Percentiles rank a stretch among this genome's conserved stretches.
Evolutionary conservation across 2,888 invertebrate genomes (phyloP).

Genomic region (Amblyteles armatorius): DNA sequence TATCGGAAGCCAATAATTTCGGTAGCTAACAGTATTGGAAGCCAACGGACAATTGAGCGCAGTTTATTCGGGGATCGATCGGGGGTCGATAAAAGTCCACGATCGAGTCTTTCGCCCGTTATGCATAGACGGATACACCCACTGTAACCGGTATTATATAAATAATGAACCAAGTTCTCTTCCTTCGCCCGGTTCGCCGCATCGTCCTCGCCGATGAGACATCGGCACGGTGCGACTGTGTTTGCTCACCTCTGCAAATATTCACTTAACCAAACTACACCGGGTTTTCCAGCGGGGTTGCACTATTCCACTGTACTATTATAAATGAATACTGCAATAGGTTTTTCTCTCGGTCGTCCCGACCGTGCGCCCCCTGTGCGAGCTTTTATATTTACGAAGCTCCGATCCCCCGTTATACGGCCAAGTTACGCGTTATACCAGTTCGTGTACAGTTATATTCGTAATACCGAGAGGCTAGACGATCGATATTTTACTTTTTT

Average conservation of each 20-base stretch:
- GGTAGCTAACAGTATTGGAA: constrained; percentile 1
- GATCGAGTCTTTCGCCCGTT: constrained; percentile 67
- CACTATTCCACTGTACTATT: constrained; percentile 12
- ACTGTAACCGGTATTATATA: constrained; percentile 36
- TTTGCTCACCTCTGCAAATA: constrained; percentile 80
- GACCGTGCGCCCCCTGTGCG: not conserved
- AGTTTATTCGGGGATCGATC: constrained; percentile 78
- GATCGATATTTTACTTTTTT: constrained; percentile 66
- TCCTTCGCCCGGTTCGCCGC: constrained; percentile 19
- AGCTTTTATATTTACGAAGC: constrained; percentile 29
- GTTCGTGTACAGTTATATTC: constrained; percentile 26
- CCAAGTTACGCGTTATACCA: constrained; percentile 10
- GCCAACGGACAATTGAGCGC: constrained; percentile 68
- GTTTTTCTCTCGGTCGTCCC: not conserved
- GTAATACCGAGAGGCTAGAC: constrained; percentile 18
- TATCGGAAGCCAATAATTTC: constrained; percentile 11
- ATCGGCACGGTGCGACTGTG: constrained; percentile 65
- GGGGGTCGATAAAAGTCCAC: constrained; percentile 78
- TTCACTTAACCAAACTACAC: constrained; percentile 72
- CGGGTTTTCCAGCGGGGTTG: constrained; percentile 29
- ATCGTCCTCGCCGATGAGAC: constrained; percentile 40
- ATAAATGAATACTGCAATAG: constrained; percentile 21
- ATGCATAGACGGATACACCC: not conserved
- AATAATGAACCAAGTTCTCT: constrained; percentile 58
- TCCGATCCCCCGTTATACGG: constrained; percentile 12